Percentiles rank a stretch among this genome's conserved stretches.
Conservation (phyloP, 1,140 invertebrate species). For the Halictus rubicundus region DNA sequence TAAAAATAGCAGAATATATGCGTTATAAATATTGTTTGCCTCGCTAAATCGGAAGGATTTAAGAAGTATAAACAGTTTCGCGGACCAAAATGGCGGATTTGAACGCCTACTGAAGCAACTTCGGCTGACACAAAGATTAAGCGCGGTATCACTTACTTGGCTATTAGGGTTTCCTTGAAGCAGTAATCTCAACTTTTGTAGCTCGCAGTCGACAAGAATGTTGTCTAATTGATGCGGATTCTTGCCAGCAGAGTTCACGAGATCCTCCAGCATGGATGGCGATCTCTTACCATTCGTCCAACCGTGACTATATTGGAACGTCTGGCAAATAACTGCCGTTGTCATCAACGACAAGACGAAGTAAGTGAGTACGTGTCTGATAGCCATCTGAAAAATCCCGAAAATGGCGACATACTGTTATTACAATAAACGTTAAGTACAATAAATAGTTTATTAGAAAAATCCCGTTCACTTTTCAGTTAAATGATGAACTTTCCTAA, state of each 20-base stretch:
- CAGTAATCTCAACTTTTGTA: constrained; percentile 47
- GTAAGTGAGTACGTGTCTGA: constrained; percentile 5
- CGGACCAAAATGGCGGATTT: background rate
- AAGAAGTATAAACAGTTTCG: background rate
- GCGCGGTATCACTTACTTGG: constrained; percentile 26
- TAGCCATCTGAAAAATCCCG: constrained; percentile 54
- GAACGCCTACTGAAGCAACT: background rate
- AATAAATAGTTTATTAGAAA: too few species aligned
- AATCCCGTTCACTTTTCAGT: too few species aligned
- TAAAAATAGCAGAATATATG: background rate
- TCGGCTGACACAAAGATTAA: background rate
- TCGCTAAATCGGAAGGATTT: too few species aligned
- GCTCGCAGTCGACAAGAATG: constrained; percentile 28
- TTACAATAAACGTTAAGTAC: too few species aligned
- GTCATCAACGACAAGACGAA: constrained; percentile 57
- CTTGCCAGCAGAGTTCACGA: constrained; percentile 4
- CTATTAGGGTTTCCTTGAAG: constrained; percentile 36
- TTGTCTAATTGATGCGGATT: constrained; percentile 24
- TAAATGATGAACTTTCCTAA: too few species aligned
- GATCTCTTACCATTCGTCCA: constrained; percentile 86
- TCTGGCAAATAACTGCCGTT: constrained; percentile 80
- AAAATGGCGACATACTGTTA: background rate
- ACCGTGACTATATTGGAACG: constrained; percentile 88
- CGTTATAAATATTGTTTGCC: too few species aligned
- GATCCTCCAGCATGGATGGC: constrained; percentile 21